A percentile compares a stretch with the other conserved stretches of the same genome.
Evolutionary conservation across 2,113 vertebrate species (phyloP).

Genomic region (Cisticola juncidis): DNA sequence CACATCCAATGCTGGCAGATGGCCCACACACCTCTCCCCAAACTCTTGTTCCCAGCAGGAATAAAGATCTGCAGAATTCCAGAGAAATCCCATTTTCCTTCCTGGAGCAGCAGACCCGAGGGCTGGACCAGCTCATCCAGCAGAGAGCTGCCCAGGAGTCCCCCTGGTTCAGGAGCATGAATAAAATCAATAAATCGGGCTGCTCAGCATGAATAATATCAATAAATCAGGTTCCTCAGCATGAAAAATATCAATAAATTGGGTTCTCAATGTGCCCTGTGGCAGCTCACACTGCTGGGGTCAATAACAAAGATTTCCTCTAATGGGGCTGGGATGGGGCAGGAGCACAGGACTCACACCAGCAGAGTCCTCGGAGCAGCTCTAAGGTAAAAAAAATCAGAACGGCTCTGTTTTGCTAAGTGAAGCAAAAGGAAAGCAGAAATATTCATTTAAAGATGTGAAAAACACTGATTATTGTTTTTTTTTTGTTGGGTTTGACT

Average conservation of each 20-base stretch:
- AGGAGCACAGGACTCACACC: neutral
- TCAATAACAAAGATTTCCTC: neutral
- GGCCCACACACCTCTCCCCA: neutral
- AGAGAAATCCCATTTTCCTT: neutral
- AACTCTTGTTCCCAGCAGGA: neutral
- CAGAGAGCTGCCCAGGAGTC: neutral
- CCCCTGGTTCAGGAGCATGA: accelerated
- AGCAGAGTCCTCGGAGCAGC: neutral
- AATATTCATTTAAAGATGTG: accelerated
- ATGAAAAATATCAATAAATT: neutral
- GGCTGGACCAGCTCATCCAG: accelerated
- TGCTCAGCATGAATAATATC: neutral
- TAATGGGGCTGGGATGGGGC: neutral
- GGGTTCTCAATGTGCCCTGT: neutral
- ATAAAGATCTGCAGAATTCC: neutral
- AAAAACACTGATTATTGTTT: neutral
- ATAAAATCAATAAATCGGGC: neutral
- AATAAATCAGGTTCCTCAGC: neutral
- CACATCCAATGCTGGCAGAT: neutral
- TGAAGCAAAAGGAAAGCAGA: neutral
- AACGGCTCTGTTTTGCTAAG: accelerated
- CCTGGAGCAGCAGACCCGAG: neutral
- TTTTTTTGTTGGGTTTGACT: no score
- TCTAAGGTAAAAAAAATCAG: neutral
- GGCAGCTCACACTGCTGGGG: neutral